Evolutionary conservation across 2,888 invertebrate species (phyloP).

Genomic region (Nephrotoma guestfalica): DNA sequence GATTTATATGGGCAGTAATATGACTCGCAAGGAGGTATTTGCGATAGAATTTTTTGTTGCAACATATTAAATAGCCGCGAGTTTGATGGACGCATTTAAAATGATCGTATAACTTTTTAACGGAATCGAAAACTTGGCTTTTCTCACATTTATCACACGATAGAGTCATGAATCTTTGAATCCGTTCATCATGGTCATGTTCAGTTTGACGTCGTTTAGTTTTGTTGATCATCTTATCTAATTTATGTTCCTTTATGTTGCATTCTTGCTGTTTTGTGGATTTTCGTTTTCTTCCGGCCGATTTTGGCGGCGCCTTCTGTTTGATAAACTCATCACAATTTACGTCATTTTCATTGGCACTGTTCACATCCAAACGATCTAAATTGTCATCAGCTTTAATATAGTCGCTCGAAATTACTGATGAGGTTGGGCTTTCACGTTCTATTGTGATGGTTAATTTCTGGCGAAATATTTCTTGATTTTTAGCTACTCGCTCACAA

Average conservation of each 20-base stretch:
- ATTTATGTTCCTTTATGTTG: not conserved
- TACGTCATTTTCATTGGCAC: not conserved
- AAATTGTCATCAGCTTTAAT: not conserved
- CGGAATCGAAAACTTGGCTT: conserved; percentile 5
- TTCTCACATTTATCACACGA: not conserved
- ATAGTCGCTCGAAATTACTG: not conserved
- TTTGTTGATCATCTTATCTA: not conserved
- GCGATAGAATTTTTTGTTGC: conserved; percentile 13
- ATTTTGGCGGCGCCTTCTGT: not conserved
- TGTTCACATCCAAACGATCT: not conserved
- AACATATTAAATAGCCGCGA: conserved; percentile 12
- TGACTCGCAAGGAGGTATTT: conserved; percentile 12
- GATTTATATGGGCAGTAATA: conserved; percentile 12
- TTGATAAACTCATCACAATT: not conserved
- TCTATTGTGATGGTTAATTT: not conserved
- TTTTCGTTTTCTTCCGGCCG: not conserved
- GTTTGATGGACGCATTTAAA: conserved; percentile 10
- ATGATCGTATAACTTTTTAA: conserved; percentile 12
- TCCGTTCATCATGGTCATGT: not conserved
- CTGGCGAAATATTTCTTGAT: not conserved
- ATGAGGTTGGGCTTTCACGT: not conserved
- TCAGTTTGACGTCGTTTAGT: not conserved
- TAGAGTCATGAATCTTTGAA: not conserved
- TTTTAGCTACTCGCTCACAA: not conserved
- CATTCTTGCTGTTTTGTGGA: not conserved